Evolutionary conservation across 2,888 invertebrate genomes (phyloP).

Genomic region (Pemphredon lugubris): DNA sequence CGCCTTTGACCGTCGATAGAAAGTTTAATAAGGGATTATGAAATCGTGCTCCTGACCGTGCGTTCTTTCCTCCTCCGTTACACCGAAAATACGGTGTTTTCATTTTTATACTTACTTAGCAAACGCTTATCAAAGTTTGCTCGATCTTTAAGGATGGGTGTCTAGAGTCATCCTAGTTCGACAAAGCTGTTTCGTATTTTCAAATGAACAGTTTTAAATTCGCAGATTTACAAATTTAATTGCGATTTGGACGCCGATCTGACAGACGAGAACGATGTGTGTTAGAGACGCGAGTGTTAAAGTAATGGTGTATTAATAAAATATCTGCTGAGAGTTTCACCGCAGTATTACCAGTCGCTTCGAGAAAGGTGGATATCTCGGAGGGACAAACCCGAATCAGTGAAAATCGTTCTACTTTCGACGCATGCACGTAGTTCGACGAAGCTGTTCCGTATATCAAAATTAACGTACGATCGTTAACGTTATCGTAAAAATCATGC

Average conservation of each 20-base stretch:
- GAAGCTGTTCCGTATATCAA: not conserved
- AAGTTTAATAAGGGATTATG: constrained; percentile 14
- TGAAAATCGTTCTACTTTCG: constrained; percentile 25
- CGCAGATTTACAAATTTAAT: too few species aligned
- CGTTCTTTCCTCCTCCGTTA: not conserved
- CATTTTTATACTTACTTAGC: not conserved
- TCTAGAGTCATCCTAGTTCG: too few species aligned
- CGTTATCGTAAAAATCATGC: too few species aligned
- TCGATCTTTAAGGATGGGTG: too few species aligned
- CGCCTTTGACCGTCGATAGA: constrained; percentile 13
- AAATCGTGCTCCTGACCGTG: constrained; percentile 3
- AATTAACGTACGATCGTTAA: not conserved
- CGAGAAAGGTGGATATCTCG: constrained; percentile 10
- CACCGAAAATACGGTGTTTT: not conserved
- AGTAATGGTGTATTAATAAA: too few species aligned
- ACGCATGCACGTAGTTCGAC: constrained; percentile 8
- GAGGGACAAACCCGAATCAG: constrained; percentile 1
- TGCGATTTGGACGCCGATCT: too few species aligned
- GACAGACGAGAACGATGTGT: too few species aligned
- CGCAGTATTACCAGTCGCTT: not conserved
- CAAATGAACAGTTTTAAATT: too few species aligned
- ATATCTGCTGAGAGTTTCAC: constrained; percentile 1
- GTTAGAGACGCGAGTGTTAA: too few species aligned
- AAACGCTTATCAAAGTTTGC: too few species aligned
- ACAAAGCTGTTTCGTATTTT: too few species aligned